Evolutionary conservation across 2,113 vertebrate genomes (phyloP).

Genomic region (Rhea pennata): DNA sequence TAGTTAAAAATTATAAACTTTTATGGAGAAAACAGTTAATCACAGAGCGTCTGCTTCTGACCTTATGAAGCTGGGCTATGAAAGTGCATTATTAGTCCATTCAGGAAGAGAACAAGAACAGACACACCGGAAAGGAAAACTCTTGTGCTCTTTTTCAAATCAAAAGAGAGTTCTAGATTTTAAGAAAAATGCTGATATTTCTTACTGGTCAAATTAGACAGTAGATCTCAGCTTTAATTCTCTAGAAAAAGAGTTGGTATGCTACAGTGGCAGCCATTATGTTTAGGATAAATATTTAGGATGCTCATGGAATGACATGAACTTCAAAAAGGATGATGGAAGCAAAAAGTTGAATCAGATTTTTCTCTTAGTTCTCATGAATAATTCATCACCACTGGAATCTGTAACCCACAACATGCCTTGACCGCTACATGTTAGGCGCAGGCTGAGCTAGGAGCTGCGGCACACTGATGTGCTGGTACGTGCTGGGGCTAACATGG

Average conservation of each 20-base stretch:
- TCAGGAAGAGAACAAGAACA: neutral
- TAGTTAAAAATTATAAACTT: neutral
- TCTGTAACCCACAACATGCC: neutral
- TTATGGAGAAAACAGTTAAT: neutral
- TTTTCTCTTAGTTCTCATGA: neutral
- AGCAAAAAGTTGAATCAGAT: accelerated
- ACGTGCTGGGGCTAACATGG: neutral
- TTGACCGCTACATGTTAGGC: accelerated
- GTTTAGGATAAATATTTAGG: neutral
- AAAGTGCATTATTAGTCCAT: neutral
- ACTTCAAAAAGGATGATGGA: neutral
- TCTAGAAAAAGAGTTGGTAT: neutral
- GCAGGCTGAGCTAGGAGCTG: neutral
- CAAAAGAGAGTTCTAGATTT: neutral
- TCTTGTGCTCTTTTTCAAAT: neutral
- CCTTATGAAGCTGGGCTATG: neutral
- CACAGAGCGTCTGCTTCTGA: neutral
- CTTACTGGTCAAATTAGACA: neutral
- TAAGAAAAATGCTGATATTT: neutral
- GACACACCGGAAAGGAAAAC: neutral
- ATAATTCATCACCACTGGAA: neutral
- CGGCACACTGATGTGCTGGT: neutral
- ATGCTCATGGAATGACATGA: neutral
- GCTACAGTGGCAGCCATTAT: accelerated
- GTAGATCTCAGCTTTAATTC: neutral